These are phyloP conservation scores for Echinarachnius parma DNA, from an alignment of 53 echinoderm and acorn worm species.

Conservation along the genomic window DNA sequence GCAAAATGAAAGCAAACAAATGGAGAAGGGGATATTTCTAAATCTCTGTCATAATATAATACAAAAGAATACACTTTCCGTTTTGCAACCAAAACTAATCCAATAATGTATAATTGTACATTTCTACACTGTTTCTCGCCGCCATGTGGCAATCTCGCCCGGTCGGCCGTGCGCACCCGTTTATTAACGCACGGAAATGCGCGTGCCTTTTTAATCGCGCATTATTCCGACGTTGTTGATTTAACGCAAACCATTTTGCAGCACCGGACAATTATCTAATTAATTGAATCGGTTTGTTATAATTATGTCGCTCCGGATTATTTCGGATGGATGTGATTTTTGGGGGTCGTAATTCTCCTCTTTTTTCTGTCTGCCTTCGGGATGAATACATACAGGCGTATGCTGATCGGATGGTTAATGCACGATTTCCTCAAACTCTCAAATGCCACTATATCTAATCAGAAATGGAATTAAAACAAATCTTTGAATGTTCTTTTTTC, in stretches of 20 bases:
- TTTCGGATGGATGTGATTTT: too few species aligned
- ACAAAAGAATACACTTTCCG: constrained; percentile 23
- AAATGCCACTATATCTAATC: too few species aligned
- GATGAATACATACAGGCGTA: constrained; percentile 22
- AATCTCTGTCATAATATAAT: too few species aligned
- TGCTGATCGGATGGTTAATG: constrained; percentile 28
- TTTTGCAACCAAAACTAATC: constrained; percentile 16
- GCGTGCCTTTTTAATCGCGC: constrained; percentile 31
- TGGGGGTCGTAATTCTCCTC: too few species aligned
- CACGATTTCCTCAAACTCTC: constrained; percentile 23
- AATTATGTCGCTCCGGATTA: too few species aligned
- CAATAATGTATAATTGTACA: too few species aligned
- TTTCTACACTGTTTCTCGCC: too few species aligned
- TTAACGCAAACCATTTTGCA: constrained; percentile 39
- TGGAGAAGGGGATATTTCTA: too few species aligned
- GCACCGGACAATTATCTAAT: constrained; percentile 48
- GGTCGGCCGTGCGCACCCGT: background rate
- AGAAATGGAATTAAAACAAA: too few species aligned
- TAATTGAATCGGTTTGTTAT: constrained; percentile 45
- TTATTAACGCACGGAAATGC: constrained; percentile 42
- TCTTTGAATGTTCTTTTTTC: too few species aligned
- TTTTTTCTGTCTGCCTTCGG: constrained; percentile 15
- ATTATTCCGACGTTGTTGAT: constrained; percentile 49
- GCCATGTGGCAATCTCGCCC: too few species aligned
- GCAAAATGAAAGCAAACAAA: too few species aligned